A percentile compares a stretch with the other conserved stretches of the same genome.
phyloP scores from a whole-genome alignment of 2,113 vertebrate species.

The Thunnus thynnus region DNA sequence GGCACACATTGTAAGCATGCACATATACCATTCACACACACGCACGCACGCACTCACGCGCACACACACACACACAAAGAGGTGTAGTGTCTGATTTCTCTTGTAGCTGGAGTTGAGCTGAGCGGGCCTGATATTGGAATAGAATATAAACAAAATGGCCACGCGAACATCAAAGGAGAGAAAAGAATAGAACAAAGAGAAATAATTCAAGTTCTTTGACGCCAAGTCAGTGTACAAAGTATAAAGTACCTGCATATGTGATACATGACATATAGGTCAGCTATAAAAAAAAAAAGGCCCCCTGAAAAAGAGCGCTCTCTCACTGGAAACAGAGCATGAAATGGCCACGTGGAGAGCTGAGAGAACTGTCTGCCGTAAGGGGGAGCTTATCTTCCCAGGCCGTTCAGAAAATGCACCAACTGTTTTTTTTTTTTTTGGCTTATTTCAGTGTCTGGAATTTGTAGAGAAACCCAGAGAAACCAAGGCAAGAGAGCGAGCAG shows the following conservation, averaged over 20 bases:
- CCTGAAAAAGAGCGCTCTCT: constrained; percentile 77
- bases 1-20: constrained; percentile 42
- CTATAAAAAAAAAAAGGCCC: constrained; percentile 77
- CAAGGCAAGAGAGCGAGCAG: constrained; percentile 66
- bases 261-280: constrained; percentile 82
- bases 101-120: constrained; percentile 68
- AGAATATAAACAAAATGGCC: constrained; percentile 75
- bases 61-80: constrained; percentile 44
- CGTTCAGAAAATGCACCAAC: constrained; percentile 77
- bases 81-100: constrained; percentile 77
- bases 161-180: constrained; percentile 57
- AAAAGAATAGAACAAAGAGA: constrained; percentile 73
- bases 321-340: constrained; percentile 72
- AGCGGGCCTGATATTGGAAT: constrained; percentile 69
- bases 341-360: constrained; percentile 74
- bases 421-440: constrained; percentile 68
- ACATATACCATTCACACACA: constrained; percentile 34
- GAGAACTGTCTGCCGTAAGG: constrained; percentile 75
- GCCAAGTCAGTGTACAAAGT: constrained; percentile 81
- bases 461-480: constrained; percentile 73
- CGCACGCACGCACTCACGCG: constrained; percentile 18
- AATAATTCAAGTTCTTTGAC: constrained; percentile 84
- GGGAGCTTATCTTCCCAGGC: constrained; percentile 84
- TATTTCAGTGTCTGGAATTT: constrained; percentile 82
- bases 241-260: constrained; percentile 86